Percentiles rank a stretch among this genome's conserved stretches.
These are phyloP conservation scores for Rhopalosiphum padi DNA, from an alignment of 1,140 invertebrate genomes.

Conservation along the genomic window DNA sequence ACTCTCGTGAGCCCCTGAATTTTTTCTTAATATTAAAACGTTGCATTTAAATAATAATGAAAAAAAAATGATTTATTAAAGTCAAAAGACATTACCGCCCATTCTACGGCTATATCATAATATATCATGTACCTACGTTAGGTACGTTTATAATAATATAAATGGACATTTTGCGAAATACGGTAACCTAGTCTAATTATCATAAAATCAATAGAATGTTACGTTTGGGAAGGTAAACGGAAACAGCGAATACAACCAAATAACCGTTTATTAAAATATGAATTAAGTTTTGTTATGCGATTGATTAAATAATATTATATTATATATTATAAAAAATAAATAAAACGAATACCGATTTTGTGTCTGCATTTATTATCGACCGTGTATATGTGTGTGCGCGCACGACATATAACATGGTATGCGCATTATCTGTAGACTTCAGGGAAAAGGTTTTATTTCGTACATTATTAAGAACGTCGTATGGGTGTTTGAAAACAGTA, in stretches of 20 bases:
- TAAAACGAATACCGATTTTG: neutral
- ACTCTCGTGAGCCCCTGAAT: neutral
- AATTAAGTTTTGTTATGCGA: neutral
- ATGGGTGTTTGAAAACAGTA: neutral
- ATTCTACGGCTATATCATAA: neutral
- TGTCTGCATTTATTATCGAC: neutral
- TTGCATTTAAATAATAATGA: constrained; percentile 1
- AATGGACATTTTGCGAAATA: constrained; percentile 20
- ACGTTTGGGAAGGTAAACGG: neutral
- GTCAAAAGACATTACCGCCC: constrained; percentile 11
- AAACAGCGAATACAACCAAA: neutral
- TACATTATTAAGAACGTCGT: neutral
- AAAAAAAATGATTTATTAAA: constrained; percentile 4
- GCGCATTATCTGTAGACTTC: neutral
- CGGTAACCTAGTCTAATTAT: constrained; percentile 32
- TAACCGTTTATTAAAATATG: neutral
- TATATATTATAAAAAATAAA: too few species aligned
- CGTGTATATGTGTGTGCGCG: neutral
- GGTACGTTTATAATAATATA: constrained; percentile 1
- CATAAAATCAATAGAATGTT: constrained; percentile 26
- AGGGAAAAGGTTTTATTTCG: neutral
- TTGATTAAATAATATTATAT: neutral
- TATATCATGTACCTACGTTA: neutral
- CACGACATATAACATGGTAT: neutral
- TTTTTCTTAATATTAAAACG: neutral